These are phyloP conservation scores for Coregonus sp. DNA, from an alignment of 2,797 vertebrate species.

Conservation along the genomic window DNA sequence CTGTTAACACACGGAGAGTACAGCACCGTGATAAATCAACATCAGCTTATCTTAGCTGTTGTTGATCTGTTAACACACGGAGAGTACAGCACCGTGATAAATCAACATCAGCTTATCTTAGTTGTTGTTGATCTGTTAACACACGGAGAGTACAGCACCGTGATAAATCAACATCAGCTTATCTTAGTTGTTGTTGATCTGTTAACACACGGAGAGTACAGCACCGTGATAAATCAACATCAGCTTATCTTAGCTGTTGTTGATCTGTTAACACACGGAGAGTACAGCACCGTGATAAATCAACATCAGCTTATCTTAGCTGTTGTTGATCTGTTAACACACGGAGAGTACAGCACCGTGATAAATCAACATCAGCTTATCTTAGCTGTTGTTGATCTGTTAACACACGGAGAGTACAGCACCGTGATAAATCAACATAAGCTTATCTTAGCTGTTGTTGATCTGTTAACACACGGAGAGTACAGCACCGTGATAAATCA, in stretches of 20 bases:
- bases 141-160: not conserved
- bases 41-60: not conserved
- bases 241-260: not conserved
- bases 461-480: too few species aligned
- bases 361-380: conserved; percentile 2
- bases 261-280: too few species aligned
- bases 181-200: not conserved
- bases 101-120: not conserved
- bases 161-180: conserved; percentile 1
- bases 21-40: conserved; percentile 8
- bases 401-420: not conserved
- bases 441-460: not conserved
- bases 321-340: not conserved
- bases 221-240: conserved; percentile 8
- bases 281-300: conserved; percentile 7
- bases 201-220: not conserved
- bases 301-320: not conserved
- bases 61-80: too few species aligned
- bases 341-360: not conserved
- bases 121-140: not conserved
- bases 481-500: conserved; percentile 9
- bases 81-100: conserved; percentile 1
- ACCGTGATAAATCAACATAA: conserved; percentile 1
- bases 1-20: not conserved
- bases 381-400: not conserved